Evolutionary conservation across 2,113 vertebrate species (phyloP), one percentile per base, ranked within the genome.

Genomic region (Eulacestoma nigropectus): DNA sequence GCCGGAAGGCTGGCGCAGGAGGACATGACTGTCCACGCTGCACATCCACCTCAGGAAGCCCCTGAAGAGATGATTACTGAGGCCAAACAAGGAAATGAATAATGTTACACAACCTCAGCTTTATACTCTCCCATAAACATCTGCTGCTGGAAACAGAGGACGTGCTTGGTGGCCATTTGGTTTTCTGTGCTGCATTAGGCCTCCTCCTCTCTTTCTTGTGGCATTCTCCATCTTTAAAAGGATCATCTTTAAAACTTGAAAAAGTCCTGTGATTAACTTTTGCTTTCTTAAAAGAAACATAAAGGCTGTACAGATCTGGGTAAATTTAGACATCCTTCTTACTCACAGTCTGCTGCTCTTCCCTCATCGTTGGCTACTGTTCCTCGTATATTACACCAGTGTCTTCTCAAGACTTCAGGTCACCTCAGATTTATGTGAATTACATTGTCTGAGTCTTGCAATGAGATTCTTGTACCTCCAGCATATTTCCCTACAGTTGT

Each of bases 31-130:
- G 50, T 74, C 77, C 47, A 27, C 63, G 39, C 39, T 63, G 84
- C 79, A 87, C 35, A 67, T 70, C 39, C 64, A 87, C 35, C 47
- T 84, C 87, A 93, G 89, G 81, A 95, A 95, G 60, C 87, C 80
- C 84, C 77, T 63, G 47, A 77, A 81, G 41, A 70, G 39, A 47
- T 27, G 72, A 80, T 57, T 89, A 53, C 80, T 27, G 33, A 75
- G 69, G 56, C 33, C 69, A 94, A 63, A 91, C 23, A 81, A 84
- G 84, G 84, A 96, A 95, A 94, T 89, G 2, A 91, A 93, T 89
- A 89, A 81, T 55, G 26, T 56, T 76, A 23, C 30, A 87, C 47
- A 70, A 32, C 46, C 89, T 94, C 89, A 70, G 42, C 72, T 89
- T 89, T 74, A 37, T 56, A 30, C 35, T 93, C 14, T 84, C 4